These are phyloP conservation scores for Falco berigora DNA, from an alignment of 2,797 vertebrate genomes.

Conservation along the genomic window DNA sequence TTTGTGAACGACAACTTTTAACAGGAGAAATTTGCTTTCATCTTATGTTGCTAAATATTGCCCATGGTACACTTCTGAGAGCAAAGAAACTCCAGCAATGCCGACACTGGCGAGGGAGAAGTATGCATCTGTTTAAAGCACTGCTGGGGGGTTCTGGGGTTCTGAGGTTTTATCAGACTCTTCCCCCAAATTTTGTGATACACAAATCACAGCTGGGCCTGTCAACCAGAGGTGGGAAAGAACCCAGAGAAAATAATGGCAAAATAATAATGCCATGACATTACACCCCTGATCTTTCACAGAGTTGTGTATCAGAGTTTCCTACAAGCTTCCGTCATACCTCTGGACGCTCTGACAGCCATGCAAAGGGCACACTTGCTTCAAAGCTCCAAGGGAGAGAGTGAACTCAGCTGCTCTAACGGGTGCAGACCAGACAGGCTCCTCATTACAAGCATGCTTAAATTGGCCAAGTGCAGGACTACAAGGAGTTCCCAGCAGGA, in stretches of 20 bases:
- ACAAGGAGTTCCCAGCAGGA: not conserved
- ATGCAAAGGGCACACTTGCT: not conserved
- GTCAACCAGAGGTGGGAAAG: not conserved
- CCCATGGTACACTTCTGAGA: not conserved
- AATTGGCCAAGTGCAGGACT: not conserved
- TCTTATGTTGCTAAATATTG: not conserved
- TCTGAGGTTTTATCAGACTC: not conserved
- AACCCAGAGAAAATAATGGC: not conserved
- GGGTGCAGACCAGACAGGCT: not conserved
- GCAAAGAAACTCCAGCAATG: not conserved
- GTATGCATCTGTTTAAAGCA: not conserved
- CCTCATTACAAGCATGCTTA: not conserved
- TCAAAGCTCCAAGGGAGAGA: not conserved
- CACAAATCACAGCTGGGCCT: not conserved
- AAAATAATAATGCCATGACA: not conserved
- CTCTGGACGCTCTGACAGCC: not conserved
- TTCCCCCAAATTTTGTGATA: not conserved
- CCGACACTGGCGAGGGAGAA: not conserved
- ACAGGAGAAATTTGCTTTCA: not conserved
- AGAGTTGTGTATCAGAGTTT: not conserved
- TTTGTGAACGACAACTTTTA: not conserved
- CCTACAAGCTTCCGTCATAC: not conserved
- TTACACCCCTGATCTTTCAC: not conserved
- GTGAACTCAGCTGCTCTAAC: not conserved
- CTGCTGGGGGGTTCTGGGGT: not conserved